Percentiles rank a stretch among this genome's conserved stretches.
Evolutionary conservation across 35 echinoderm and acorn worm species (phyloP).

Genomic region (Amphiura filiformis): DNA sequence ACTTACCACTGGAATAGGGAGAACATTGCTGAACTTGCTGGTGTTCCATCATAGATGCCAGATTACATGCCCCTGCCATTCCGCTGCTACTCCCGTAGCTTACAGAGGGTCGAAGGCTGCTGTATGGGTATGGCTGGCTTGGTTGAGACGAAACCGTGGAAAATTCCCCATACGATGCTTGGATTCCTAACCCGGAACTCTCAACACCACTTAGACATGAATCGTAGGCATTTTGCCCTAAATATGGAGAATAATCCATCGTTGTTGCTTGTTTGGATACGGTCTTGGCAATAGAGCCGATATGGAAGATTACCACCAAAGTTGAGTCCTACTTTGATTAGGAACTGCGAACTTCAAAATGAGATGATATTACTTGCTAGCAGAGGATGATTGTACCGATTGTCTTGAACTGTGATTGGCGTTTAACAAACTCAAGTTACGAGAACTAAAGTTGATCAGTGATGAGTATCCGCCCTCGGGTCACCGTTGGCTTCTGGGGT

Average conservation of each 20-base stretch:
- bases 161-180: constrained; percentile 92
- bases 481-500: neutral
- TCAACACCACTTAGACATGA: constrained; percentile 95
- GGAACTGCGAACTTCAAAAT: neutral
- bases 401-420: neutral
- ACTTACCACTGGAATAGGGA: constrained; percentile 96
- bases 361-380: neutral
- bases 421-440: neutral
- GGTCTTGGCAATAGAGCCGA: neutral
- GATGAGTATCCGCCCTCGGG: neutral
- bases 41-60: constrained; percentile 97
- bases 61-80: constrained; percentile 92
- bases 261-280: neutral
- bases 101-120: constrained; percentile 81
- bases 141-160: constrained; percentile 76
- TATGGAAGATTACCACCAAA: neutral
- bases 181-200: constrained; percentile 79
- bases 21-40: constrained; percentile 92
- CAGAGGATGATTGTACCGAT: neutral
- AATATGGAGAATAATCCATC: constrained; percentile 99
- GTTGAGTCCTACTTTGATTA: neutral
- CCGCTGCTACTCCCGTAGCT: constrained; percentile 75
- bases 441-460: neutral
- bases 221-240: constrained; percentile 98
- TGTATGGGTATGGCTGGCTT: constrained; percentile 80